Base-by-base conservation (phyloP, 2,797 vertebrate species). In the Cirrhinus molitorella region DNA sequence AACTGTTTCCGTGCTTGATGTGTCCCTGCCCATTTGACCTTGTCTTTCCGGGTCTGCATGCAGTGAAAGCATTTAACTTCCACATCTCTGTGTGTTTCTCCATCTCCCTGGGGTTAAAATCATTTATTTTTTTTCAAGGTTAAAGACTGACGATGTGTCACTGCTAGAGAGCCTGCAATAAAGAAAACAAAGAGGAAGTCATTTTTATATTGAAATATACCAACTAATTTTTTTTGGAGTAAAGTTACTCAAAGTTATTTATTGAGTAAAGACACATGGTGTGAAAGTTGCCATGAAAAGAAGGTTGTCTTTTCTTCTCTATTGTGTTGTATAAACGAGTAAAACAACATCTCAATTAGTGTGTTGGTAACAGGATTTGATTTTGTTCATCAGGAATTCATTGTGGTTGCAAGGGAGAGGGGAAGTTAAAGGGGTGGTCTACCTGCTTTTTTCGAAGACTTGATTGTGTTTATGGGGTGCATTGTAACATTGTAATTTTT, bases 11-110 rank as follows among this genome's bases (percentile, higher is more conserved):
- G 31, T 40, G 49, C 63, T 66, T 90, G 87, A 89, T 89, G 84
- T 80, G 88, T 88, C 88, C 89, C 75, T 81, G 81, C 81, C 76
- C 83, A 72, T 88, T 86, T 90, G 87, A 93, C 90, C 91, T 91
- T 79, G 84, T 83, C 80, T 86, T 53, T 66, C 79, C 49, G 34
- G 49, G 67, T 49, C 43, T 47, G 34, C 37, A 59, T 70, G 61
- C 75, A 70, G 57, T 53, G 40, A 51, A 72, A 80, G 59, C 47
- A 0, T 77, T 71, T 81, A 55, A 67, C 73, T 73, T 78, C 23
- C 72, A 81, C 49, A 63, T 85, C 34, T 31, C 28, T 78, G 37
- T 71, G 67, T 71, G 68, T 80, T 34, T 70, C 37, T 76, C 51
- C 37, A 55, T 51, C 53, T 57, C 47, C 17, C 17, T 8, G n/a